Evolutionary conservation across 2,888 invertebrate species (phyloP).

Genomic region (Melinaea marsaeus): DNA sequence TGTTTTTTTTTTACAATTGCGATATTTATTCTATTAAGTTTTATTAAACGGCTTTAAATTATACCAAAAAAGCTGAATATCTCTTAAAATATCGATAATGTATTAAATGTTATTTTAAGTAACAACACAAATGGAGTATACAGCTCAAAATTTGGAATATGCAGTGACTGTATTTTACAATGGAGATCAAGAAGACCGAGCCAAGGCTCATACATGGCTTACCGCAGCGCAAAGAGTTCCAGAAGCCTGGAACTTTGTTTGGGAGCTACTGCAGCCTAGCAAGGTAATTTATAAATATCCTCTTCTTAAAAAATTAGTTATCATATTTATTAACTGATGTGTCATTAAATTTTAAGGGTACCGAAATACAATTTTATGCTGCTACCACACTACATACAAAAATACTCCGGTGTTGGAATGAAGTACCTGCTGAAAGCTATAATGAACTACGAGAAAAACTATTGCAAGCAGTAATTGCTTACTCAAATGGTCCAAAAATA

Average conservation of each 20-base stretch:
- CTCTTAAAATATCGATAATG: constrained; percentile 18
- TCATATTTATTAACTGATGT: not conserved
- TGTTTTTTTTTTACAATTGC: not conserved
- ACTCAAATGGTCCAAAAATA: constrained; percentile 89
- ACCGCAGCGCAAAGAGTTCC: constrained; percentile 89
- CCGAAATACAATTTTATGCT: constrained; percentile 95
- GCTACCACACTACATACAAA: constrained; percentile 94
- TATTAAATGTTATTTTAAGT: constrained; percentile 8
- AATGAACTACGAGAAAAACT: constrained; percentile 86
- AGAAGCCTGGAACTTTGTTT: constrained; percentile 95
- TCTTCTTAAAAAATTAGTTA: not conserved
- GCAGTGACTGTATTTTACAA: constrained; percentile 83
- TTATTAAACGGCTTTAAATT: not conserved
- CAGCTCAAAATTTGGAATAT: constrained; percentile 81
- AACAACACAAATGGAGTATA: constrained; percentile 75
- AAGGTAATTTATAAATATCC: constrained; percentile 77
- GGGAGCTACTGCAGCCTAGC: constrained; percentile 89
- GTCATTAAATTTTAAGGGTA: constrained; percentile 76
- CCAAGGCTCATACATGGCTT: constrained; percentile 90
- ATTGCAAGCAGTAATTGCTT: constrained; percentile 85
- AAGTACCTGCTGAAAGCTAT: constrained; percentile 89
- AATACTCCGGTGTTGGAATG: constrained; percentile 91
- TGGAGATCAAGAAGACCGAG: constrained; percentile 80
- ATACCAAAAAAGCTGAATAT: not conserved
- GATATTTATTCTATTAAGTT: not conserved